A percentile compares a stretch with the other conserved stretches of the same genome.
Evolutionary conservation across 2,888 invertebrate genomes (phyloP).

Genomic region (Tholera decimalis): DNA sequence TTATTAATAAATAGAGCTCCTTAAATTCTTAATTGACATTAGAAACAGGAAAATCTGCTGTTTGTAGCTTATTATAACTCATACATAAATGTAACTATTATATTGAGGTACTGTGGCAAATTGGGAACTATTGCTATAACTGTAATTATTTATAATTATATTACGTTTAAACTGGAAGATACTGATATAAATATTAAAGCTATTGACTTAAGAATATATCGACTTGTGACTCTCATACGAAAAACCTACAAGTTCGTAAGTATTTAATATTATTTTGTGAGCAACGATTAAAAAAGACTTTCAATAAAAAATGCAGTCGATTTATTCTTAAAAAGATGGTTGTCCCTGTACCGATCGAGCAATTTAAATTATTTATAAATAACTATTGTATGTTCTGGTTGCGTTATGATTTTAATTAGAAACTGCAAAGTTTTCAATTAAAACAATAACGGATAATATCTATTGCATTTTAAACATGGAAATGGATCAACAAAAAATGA

Average conservation of each 20-base stretch:
- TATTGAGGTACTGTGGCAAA: slow-evolving; percentile 89
- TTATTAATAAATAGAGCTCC: slow-evolving; percentile 59
- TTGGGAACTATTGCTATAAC: slow-evolving; percentile 88
- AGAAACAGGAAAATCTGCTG: slow-evolving; percentile 72
- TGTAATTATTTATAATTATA: slow-evolving; percentile 77
- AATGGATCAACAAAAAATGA: slow-evolving; percentile 88
- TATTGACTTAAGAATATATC: slow-evolving; percentile 87
- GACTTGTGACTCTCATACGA: slow-evolving; percentile 67
- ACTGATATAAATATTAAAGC: slow-evolving; percentile 90
- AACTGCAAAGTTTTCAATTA: slow-evolving; percentile 47
- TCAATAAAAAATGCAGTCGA: slow-evolving; percentile 74
- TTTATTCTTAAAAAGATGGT: slow-evolving; percentile 78
- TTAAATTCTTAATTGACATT: slow-evolving; percentile 63
- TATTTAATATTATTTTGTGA: slow-evolving; percentile 59
- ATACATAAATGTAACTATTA: slow-evolving; percentile 81
- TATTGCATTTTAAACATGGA: slow-evolving; percentile 91
- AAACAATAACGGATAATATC: slow-evolving; percentile 74
- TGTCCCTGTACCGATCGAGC: slow-evolving; percentile 78
- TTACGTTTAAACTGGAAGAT: slow-evolving; percentile 87
- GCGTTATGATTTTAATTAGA: slow-evolving; percentile 58
- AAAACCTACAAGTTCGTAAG: slow-evolving; percentile 46
- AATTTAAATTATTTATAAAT: slow-evolving; percentile 84
- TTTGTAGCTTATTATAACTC: slow-evolving; percentile 71
- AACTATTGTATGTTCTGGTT: slow-evolving; percentile 88
- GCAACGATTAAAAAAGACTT: slow-evolving; percentile 62